Percentiles rank a stretch among this genome's conserved stretches.
Conservation (phyloP, 2,888 invertebrate genomes). For the Drosophila lutescens region DNA sequence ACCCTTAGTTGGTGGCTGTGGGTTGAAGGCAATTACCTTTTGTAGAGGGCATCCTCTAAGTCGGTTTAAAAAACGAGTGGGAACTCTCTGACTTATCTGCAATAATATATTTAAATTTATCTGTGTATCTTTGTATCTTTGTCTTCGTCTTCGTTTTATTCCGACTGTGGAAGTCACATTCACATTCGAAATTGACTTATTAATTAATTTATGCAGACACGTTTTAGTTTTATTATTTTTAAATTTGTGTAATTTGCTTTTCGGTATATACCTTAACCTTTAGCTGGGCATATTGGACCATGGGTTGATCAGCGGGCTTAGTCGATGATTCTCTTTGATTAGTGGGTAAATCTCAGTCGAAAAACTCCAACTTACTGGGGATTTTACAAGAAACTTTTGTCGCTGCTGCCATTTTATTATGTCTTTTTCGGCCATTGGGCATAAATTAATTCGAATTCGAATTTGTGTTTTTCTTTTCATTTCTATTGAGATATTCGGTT, state of each 20-base stretch:
- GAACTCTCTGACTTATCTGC: constrained; percentile 24
- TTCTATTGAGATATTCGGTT: constrained; percentile 33
- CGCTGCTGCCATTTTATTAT: constrained; percentile 59
- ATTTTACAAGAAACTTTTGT: constrained; percentile 58
- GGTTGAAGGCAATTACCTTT: constrained; percentile 10
- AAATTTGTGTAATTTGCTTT: constrained; percentile 75
- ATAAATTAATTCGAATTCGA: constrained; percentile 67
- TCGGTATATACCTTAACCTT: constrained; percentile 30
- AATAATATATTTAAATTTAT: constrained; percentile 44
- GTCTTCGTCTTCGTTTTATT: constrained; percentile 13
- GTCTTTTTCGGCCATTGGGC: constrained; percentile 67
- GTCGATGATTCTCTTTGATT: constrained; percentile 8
- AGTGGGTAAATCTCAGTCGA: constrained; percentile 18
- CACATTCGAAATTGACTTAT: constrained; percentile 69
- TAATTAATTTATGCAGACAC: constrained; percentile 84
- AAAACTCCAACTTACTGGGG: constrained; percentile 10
- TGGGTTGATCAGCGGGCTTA: neutral
- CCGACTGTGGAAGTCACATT: constrained; percentile 12
- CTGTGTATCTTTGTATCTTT: constrained; percentile 21
- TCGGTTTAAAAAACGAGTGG: no score
- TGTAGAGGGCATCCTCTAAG: neutral
- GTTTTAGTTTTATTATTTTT: constrained; percentile 82
- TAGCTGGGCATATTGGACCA: constrained; percentile 9
- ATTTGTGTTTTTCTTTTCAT: constrained; percentile 34
- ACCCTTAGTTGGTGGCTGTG: constrained; percentile 25